phyloP scores from a whole-genome alignment of 2,888 invertebrate species.

The Lissonota sp. region DNA sequence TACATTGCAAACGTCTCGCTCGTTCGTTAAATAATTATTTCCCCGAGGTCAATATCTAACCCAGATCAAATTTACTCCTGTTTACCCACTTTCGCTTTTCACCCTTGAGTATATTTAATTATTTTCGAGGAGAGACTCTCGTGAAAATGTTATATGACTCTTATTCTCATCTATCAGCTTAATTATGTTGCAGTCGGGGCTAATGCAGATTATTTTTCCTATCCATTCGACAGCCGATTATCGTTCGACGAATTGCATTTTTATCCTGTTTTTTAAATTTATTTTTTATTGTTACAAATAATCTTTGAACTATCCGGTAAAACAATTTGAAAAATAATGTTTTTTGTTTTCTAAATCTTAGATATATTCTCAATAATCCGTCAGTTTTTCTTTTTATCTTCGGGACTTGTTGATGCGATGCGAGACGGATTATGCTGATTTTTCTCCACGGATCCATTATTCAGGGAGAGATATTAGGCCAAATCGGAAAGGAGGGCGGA shows the following conservation, averaged over 20 bases:
- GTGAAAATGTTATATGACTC: slow-evolving; percentile 16
- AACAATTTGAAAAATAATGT: not conserved
- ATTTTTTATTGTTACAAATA: not conserved
- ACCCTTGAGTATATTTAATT: slow-evolving; percentile 14
- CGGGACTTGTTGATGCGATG: not conserved
- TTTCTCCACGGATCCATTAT: slow-evolving; percentile 10
- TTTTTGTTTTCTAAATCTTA: not conserved
- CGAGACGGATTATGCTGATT: not conserved
- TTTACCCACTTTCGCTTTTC: slow-evolving; percentile 6
- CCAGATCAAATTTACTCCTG: slow-evolving; percentile 34
- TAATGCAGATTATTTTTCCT: no score
- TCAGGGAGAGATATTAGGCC: slow-evolving; percentile 17
- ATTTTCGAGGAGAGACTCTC: slow-evolving; percentile 37
- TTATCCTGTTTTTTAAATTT: not conserved
- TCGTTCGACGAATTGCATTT: not conserved
- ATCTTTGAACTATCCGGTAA: not conserved
- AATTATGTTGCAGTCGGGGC: slow-evolving; percentile 1
- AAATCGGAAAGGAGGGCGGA: not conserved
- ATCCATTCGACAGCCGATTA: no score
- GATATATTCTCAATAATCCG: not conserved
- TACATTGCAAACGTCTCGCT: slow-evolving; percentile 12
- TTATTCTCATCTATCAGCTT: slow-evolving; percentile 8
- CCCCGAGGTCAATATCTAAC: slow-evolving; percentile 46
- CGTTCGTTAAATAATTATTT: slow-evolving; percentile 41
- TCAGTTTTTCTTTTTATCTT: not conserved